Evolutionary conservation across 2,888 invertebrate genomes (phyloP), one percentile per base, ranked within the genome.

Genomic region (Abrostola triplasia): DNA sequence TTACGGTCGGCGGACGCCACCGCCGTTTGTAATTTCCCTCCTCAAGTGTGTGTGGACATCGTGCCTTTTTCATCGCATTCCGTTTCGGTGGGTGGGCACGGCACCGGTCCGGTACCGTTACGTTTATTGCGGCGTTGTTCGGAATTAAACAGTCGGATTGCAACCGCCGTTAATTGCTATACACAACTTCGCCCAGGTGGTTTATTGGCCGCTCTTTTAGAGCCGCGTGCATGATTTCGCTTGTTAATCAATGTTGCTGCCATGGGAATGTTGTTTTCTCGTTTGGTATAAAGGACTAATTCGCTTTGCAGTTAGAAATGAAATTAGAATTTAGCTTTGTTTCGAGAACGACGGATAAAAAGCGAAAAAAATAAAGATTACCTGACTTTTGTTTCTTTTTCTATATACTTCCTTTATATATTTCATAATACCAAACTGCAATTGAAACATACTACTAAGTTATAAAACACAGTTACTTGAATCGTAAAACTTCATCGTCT

Each of bases 11-110:
- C 80, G 81, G 78, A 84, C 88, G 90, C 88, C 88, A 88, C 90
- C 90, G 87, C 90, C 85, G 88, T 85, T 87, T 87, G 92, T 94
- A 94, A 94, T 94, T 91, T 91, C 92, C 84, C 91, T 92, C 87
- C 92, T 94, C 93, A 93, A 93, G 94, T 92, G 93, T 91, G 87
- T 90, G 93, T 92, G 93, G 93, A 93, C 93, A 92, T 91, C 88
- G 88, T 90, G 89, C 92, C 91, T 93, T 92, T 94, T 94, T 94
- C 93, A 93, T 93, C 92, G 89, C 94, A 94, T 94, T 92, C 94
- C 93, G 89, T 93, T 89, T 88, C 93, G 94, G 90, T 90, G 86
- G 92, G 83, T 90, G 85, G 85, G 65, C 79, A 75, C 79, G 79
- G 79, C 65, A 70, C 65, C 81, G 88, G 80, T 85, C 85, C 85